Conservation (phyloP, 2,888 invertebrate species). For the Eupithecia inturbata region DNA sequence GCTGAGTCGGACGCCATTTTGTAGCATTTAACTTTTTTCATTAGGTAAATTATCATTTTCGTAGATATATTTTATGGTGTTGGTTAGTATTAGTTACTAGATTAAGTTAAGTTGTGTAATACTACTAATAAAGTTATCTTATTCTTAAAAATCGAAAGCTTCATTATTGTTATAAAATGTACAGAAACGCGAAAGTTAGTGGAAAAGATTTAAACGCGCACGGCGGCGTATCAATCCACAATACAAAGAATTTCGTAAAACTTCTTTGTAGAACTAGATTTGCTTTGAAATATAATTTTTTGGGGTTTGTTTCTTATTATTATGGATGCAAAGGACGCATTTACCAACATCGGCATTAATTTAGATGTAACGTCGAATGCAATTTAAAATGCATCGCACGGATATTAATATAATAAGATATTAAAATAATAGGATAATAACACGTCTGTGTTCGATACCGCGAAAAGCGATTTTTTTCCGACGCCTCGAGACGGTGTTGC, state of each 20-base stretch:
- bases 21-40: not conserved
- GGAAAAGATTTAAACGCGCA: slow-evolving; percentile 24
- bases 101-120: not conserved
- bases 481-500: slow-evolving; percentile 60
- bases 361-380: slow-evolving; percentile 24
- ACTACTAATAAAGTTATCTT: not conserved
- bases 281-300: not conserved
- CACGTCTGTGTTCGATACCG: slow-evolving; percentile 74
- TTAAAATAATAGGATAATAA: slow-evolving; percentile 81
- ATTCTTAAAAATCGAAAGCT: not conserved
- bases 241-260: not conserved
- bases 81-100: not conserved
- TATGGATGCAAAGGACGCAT: not conserved
- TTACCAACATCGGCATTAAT: slow-evolving; percentile 17
- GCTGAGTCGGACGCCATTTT: not conserved
- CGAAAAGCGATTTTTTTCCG: slow-evolving; percentile 67
- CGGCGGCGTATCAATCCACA: not conserved
- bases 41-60: too few relatives aligned
- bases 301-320: not conserved
- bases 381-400: slow-evolving; percentile 48
- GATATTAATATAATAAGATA: slow-evolving; percentile 56
- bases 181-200: not conserved
- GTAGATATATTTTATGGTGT: not conserved
- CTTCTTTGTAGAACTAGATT: not conserved
- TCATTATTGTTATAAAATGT: not conserved